Conservation (phyloP, 1,140 invertebrate genomes). For the Sarcophaga bullata region DNA sequence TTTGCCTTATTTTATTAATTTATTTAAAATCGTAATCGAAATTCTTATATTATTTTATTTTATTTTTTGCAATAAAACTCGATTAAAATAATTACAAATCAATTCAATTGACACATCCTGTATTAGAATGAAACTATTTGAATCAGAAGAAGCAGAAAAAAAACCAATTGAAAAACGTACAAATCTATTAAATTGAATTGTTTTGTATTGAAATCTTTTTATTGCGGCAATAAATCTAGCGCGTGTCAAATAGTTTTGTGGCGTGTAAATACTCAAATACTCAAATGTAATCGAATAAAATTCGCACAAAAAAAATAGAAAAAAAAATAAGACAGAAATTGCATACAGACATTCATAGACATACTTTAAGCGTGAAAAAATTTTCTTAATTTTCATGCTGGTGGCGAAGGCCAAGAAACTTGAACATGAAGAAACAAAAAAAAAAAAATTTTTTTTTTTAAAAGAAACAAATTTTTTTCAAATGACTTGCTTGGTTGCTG, state of each 20-base stretch:
- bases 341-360: not conserved
- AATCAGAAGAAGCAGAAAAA: not conserved
- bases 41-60: no score
- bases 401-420: not conserved
- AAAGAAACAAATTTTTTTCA: slow-evolving; percentile 6
- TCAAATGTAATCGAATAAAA: slow-evolving; percentile 21
- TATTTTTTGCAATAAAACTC: no score
- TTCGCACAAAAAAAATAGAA: not conserved
- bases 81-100: not conserved
- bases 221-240: slow-evolving; percentile 13
- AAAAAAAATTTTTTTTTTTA: no score
- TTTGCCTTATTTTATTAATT: no score
- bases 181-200: slow-evolving; percentile 8
- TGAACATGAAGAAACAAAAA: not conserved
- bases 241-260: slow-evolving; percentile 20
- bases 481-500: not conserved
- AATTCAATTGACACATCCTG: not conserved
- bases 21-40: no score
- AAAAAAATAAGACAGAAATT: not conserved
- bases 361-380: not conserved
- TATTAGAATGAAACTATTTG: slow-evolving; percentile 13
- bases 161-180: no score
- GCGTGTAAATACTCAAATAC: slow-evolving; percentile 26
- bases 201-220: slow-evolving; percentile 19
- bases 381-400: slow-evolving; percentile 5